Conservation (phyloP, 1,140 invertebrate genomes). For the Muscidifurax raptorellus region DNA sequence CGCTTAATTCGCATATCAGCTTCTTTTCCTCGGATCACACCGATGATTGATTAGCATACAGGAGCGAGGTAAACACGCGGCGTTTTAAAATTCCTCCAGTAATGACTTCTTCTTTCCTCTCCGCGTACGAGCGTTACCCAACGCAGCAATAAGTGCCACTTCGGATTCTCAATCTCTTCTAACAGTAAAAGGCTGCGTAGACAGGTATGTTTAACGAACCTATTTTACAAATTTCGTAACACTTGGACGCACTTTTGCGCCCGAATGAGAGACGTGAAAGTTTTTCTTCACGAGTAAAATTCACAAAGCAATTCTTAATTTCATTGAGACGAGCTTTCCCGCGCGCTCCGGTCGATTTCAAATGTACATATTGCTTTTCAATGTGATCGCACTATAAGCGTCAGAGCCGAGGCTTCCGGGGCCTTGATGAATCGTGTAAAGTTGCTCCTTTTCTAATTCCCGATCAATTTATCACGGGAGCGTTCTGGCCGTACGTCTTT, state of each 20-base stretch:
- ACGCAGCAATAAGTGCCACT: constrained; percentile 4
- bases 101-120: neutral
- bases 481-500: neutral
- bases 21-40: neutral
- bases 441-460: constrained; percentile 9
- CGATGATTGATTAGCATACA: neutral
- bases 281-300: neutral
- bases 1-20: constrained; percentile 7
- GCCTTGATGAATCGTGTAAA: neutral
- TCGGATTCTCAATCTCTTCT: neutral
- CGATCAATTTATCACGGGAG: constrained; percentile 20
- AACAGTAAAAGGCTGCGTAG: neutral
- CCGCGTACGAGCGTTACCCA: neutral
- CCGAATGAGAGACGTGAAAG: neutral
- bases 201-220: constrained; percentile 1
- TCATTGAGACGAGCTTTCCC: too few relatives aligned
- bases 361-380: too few relatives aligned
- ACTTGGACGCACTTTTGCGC: too few relatives aligned
- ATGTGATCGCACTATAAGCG: too few relatives aligned
- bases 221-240: constrained; percentile 17
- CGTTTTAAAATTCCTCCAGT: neutral
- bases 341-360: too few relatives aligned
- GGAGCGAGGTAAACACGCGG: neutral
- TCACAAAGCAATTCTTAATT: too few relatives aligned
- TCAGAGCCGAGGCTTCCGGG: too few relatives aligned